Evolutionary conservation across 2,113 vertebrate genomes (phyloP).

Genomic region (Toxotes jaculatrix): DNA sequence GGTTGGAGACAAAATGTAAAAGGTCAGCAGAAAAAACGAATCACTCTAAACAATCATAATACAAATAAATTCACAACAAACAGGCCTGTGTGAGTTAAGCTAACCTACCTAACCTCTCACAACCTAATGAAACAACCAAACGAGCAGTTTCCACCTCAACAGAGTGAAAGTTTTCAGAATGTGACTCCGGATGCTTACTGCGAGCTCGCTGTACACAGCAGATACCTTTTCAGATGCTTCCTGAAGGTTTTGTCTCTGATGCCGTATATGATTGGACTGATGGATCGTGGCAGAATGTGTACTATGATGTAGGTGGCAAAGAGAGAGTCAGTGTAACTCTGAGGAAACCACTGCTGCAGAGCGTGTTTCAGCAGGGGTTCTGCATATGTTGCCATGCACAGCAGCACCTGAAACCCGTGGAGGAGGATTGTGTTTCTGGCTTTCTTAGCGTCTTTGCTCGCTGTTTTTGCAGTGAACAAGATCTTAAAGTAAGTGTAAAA

Average conservation of each 20-base stretch:
- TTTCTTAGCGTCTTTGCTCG: slow-evolving; percentile 67
- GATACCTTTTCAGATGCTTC: slow-evolving; percentile 67
- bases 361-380: slow-evolving; percentile 13
- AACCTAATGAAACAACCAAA: background rate
- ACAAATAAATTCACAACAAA: too few relatives aligned
- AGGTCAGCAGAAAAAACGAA: too few relatives aligned
- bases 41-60: too few relatives aligned
- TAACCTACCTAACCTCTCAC: too few relatives aligned
- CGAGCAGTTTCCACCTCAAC: background rate
- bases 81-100: too few relatives aligned
- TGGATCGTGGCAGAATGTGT: slow-evolving; percentile 75
- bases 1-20: too few relatives aligned
- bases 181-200: background rate
- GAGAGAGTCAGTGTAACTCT: slow-evolving; percentile 38
- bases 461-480: slow-evolving; percentile 62
- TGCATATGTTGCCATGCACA: slow-evolving; percentile 76
- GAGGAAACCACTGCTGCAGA: slow-evolving; percentile 47
- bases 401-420: slow-evolving; percentile 76
- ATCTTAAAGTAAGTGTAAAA: slow-evolving; percentile 73
- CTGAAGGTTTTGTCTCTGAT: slow-evolving; percentile 78
- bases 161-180: background rate
- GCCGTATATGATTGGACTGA: slow-evolving; percentile 82
- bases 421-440: slow-evolving; percentile 80
- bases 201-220: slow-evolving; percentile 43
- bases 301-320: slow-evolving; percentile 73